Conservation (phyloP, 2,888 invertebrate species). For the Acanthoscelides obtectus region DNA sequence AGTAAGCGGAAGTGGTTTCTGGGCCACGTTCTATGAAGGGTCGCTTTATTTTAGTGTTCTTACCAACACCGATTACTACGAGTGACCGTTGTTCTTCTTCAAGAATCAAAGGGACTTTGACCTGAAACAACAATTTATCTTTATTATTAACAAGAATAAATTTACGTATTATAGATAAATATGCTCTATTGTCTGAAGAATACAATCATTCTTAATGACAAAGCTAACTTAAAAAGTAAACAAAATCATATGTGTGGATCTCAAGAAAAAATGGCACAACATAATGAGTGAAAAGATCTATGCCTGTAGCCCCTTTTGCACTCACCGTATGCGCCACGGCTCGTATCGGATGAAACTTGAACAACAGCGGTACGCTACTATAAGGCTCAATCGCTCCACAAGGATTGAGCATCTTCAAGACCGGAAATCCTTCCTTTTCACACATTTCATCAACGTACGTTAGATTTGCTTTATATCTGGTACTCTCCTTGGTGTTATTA, state of each 20-base stretch:
- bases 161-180: too few species aligned
- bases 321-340: conserved; percentile 37
- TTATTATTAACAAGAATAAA: too few species aligned
- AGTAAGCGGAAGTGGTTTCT: background rate
- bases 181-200: too few species aligned
- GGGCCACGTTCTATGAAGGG: conserved; percentile 8
- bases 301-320: too few species aligned
- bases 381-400: conserved; percentile 33
- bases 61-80: conserved; percentile 2
- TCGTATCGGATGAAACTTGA: conserved; percentile 45
- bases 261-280: too few species aligned
- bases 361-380: conserved; percentile 36
- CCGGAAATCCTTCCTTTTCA: conserved; percentile 32
- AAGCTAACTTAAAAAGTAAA: too few species aligned
- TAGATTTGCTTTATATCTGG: conserved; percentile 35
- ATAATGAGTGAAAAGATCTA: too few species aligned
- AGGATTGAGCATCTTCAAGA: conserved; percentile 42
- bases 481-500: conserved; percentile 38
- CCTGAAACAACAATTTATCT: conserved; percentile 15
- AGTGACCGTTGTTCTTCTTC: conserved; percentile 4
- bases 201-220: too few species aligned
- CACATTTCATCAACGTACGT: conserved; percentile 32
- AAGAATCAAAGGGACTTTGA: conserved; percentile 15
- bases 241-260: too few species aligned
- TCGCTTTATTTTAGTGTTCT: background rate